A percentile compares a stretch with the other conserved stretches of the same genome.
Evolutionary conservation across 23 tunicate species (phyloP).

Genomic region (Trididemnum clinides): DNA sequence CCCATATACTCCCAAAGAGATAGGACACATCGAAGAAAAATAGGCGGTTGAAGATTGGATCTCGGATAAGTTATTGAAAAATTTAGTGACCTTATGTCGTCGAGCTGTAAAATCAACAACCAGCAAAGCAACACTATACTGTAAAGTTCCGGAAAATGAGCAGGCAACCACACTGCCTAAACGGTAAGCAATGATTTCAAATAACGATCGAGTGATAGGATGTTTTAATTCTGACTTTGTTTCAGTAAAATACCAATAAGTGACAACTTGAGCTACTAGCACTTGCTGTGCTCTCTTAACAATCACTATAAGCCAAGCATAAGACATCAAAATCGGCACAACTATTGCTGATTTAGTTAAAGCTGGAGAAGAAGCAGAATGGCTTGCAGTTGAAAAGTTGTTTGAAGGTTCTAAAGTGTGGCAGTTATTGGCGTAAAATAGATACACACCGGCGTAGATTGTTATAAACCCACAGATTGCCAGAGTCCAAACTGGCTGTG

Average conservation of each 20-base stretch:
- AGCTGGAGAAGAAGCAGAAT: not conserved
- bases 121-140: not conserved
- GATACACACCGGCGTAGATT: not conserved
- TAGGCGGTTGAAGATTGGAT: not conserved
- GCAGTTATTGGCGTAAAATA: constrained; percentile 33
- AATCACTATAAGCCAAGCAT: constrained; percentile 45
- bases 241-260: constrained; percentile 69
- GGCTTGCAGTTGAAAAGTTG: not conserved
- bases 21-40: constrained; percentile 42
- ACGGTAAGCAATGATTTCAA: constrained; percentile 23
- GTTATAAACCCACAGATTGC: not conserved
- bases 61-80: not conserved
- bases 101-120: not conserved
- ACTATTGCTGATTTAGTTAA: not conserved
- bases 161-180: constrained; percentile 62
- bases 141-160: constrained; percentile 21
- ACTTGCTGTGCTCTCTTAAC: constrained; percentile 38
- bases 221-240: constrained; percentile 1
- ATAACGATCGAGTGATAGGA: constrained; percentile 45
- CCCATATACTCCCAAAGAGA: constrained; percentile 75
- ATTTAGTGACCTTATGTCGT: not conserved
- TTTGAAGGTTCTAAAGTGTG: constrained; percentile 19
- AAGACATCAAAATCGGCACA: not conserved
- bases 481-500: constrained; percentile 56
- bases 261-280: constrained; percentile 55